Conservation (phyloP, 2,888 invertebrate genomes). For the Meiosimyza decipiens region DNA sequence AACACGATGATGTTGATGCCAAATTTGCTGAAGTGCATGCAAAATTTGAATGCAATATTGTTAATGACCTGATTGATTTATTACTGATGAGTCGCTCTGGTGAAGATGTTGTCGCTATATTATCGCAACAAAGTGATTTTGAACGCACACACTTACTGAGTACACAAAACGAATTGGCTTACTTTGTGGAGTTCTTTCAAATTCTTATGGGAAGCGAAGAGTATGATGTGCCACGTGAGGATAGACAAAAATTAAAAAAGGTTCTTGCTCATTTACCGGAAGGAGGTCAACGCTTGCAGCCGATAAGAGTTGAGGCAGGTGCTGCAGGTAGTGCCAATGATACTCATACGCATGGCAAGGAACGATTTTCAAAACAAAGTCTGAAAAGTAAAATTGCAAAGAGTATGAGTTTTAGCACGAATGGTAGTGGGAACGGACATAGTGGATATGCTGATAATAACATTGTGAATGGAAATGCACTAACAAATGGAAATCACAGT, state of each 20-base stretch:
- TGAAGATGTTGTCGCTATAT: constrained; percentile 65
- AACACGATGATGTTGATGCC: constrained; percentile 82
- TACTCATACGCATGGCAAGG: constrained; percentile 25
- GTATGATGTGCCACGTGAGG: constrained; percentile 60
- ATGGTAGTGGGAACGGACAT: constrained; percentile 34
- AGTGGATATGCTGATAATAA: constrained; percentile 25
- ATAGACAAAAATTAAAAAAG: constrained; percentile 67
- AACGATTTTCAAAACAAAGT: constrained; percentile 55
- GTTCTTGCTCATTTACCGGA: constrained; percentile 68
- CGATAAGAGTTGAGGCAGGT: constrained; percentile 24
- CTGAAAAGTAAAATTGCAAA: constrained; percentile 64
- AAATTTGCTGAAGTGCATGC: constrained; percentile 81
- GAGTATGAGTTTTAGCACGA: constrained; percentile 60
- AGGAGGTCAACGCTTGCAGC: constrained; percentile 3
- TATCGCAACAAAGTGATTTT: constrained; percentile 70
- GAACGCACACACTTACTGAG: constrained; percentile 75
- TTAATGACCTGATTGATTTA: constrained; percentile 81
- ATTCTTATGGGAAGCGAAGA: constrained; percentile 65
- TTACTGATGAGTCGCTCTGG: constrained; percentile 66
- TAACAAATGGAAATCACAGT: constrained; percentile 27
- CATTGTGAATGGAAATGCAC: constrained; percentile 36
- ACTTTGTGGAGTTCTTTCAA: constrained; percentile 71
- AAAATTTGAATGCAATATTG: constrained; percentile 82
- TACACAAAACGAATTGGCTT: constrained; percentile 75
- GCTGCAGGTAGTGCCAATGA: constrained; percentile 5